These are phyloP conservation scores for Drymonia ruficornis DNA, from an alignment of 2,888 invertebrate species.

Conservation along the genomic window DNA sequence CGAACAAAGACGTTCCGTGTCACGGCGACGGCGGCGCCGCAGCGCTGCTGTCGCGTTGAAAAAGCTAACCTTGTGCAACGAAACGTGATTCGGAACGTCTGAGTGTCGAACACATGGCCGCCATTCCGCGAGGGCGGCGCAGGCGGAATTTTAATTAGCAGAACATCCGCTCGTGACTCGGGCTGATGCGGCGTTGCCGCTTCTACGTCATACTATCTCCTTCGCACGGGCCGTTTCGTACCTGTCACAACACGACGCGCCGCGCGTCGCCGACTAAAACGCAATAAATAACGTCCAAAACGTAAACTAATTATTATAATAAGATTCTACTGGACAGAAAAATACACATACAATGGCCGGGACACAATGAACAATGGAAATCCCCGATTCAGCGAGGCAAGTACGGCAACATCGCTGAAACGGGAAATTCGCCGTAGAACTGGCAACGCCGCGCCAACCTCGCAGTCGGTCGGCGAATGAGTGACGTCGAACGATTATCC, in stretches of 20 bases:
- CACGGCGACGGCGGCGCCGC: conserved; percentile 44
- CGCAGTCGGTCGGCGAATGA: conserved; percentile 67
- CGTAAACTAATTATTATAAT: conserved; percentile 57
- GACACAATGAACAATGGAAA: conserved; percentile 70
- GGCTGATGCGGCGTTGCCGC: conserved; percentile 78
- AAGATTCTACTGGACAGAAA: conserved; percentile 49
- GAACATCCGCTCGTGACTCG: conserved; percentile 83
- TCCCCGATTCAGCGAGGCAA: conserved; percentile 58
- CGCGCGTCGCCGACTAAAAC: conserved; percentile 46
- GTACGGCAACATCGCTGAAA: conserved; percentile 74
- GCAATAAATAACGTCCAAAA: conserved; percentile 48
- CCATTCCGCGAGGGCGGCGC: conserved; percentile 85
- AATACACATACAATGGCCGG: conserved; percentile 41
- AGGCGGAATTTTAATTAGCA: conserved; percentile 85
- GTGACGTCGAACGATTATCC: conserved; percentile 81
- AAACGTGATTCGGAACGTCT: conserved; percentile 80
- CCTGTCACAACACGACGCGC: conserved; percentile 46
- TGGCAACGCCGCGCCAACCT: conserved; percentile 80
- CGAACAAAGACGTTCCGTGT: conserved; percentile 59
- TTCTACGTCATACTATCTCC: conserved; percentile 63
- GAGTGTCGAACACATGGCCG: conserved; percentile 82
- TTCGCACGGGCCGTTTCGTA: conserved; percentile 52
- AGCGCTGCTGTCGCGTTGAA: conserved; percentile 65
- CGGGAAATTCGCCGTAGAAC: conserved; percentile 73
- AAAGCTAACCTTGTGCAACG: conserved; percentile 82